These are phyloP conservation scores for Trididemnum clinides DNA, from an alignment of 23 tunicate species.

Conservation along the genomic window DNA sequence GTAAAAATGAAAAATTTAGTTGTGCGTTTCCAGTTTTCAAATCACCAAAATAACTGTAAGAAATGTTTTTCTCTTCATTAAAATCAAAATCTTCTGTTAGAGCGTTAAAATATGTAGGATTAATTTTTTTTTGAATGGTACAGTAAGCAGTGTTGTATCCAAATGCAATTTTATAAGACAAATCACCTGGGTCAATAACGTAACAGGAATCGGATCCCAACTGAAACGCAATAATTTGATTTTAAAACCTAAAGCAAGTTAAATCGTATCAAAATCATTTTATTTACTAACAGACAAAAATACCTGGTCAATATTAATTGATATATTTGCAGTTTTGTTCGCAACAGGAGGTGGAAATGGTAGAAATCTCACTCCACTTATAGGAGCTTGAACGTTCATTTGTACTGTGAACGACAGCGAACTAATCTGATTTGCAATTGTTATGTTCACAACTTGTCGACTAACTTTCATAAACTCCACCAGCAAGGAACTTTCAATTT, in stretches of 20 bases:
- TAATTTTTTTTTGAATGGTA: background rate
- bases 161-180: conserved; percentile 14
- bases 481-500: conserved; percentile 16
- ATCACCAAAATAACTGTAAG: background rate
- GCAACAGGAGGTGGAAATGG: conserved; percentile 62
- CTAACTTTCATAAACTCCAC: conserved; percentile 17
- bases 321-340: conserved; percentile 45
- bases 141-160: conserved; percentile 20
- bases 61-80: conserved; percentile 4
- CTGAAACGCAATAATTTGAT: conserved; percentile 9
- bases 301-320: conserved; percentile 60
- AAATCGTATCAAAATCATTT: background rate
- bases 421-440: conserved; percentile 29
- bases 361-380: conserved; percentile 24
- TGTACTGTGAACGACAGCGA: background rate
- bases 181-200: conserved; percentile 58
- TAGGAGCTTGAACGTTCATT: conserved; percentile 10
- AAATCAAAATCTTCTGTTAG: conserved; percentile 10
- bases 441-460: background rate
- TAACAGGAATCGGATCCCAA: conserved; percentile 55
- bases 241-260: too few species aligned
- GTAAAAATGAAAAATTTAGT: conserved; percentile 34
- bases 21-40: background rate
- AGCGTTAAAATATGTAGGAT: background rate
- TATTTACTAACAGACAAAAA: background rate